Evolutionary conservation across 2,888 invertebrate species (phyloP), one percentile per base, ranked within the genome.

Genomic region (Drosophila anceps): DNA sequence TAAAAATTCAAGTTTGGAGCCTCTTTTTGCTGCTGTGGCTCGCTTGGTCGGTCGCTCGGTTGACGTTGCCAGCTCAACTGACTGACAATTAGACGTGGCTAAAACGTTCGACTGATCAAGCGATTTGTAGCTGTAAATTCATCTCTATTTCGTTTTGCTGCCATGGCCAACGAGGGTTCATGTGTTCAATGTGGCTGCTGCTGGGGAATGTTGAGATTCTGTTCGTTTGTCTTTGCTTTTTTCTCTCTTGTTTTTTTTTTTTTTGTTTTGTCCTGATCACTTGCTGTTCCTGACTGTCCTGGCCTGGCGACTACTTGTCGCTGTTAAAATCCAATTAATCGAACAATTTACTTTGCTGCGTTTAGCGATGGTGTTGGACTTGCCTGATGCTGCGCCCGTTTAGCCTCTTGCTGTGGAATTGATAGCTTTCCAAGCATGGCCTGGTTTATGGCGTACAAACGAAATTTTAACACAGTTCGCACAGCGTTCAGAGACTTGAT

Each of bases 91-190:
- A 87, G 90, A 90, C 82, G 86, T 84, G 80, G 88, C 85, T 89
- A 82, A 86, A 86, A 79, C 88, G 80, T 83, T 83, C 69, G 86
- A 91, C 90, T 91, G 91, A 90, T 91, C 91, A 90, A 91, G 85
- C 91, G 91, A 91, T 91, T 91, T 91, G 91, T 91, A 91, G 91
- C 91, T 91, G 91, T 91, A 91, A 91, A 91, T 91, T 91, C 91
- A 81, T 80, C 82, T 86, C 90, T 82, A 89, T 87, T 87, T 88
- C 83, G 75, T 63, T 75, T 75, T 69, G 73, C 63, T 73, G 65
- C 71, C 57, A 62, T 57, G 31, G 24, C 66, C 33, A 65, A 67
- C 70, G 73, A 70, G 82, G 86, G 82, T 86, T 86, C 79, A 84
- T 84, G 87, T 76, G 87, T 76, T 69, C 65, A 68, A 53, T 46